phyloP scores from a whole-genome alignment of 1,140 invertebrate species.

The Plutomurus gul region DNA sequence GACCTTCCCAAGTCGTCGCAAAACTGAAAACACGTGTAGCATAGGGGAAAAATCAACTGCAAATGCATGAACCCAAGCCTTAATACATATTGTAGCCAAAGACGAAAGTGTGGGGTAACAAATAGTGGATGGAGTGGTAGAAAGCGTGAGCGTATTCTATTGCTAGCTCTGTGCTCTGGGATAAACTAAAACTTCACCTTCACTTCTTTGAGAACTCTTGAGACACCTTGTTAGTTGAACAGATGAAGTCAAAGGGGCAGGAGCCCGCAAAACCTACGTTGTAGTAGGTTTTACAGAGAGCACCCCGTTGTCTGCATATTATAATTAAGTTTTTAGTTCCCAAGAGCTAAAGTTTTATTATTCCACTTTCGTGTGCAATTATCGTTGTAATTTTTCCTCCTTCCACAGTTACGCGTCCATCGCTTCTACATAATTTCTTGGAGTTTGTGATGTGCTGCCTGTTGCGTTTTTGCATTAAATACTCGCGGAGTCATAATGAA shows the following conservation, averaged over 20 bases:
- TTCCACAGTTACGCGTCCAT: slow-evolving; percentile 1
- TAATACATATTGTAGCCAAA: no score
- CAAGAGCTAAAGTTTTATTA: slow-evolving; percentile 9
- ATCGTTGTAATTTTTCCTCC: neutral
- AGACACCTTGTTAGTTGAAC: slow-evolving; percentile 6
- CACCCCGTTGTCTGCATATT: neutral
- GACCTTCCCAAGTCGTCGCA: no score
- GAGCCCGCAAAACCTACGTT: neutral
- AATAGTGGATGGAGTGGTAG: no score
- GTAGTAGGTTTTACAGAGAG: neutral
- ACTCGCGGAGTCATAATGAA: no score
- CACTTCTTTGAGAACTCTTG: neutral
- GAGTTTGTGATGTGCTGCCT: no score
- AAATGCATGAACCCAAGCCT: no score
- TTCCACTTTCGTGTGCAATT: slow-evolving; percentile 7
- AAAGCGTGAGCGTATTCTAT: no score
- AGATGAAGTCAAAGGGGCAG: slow-evolving; percentile 24
- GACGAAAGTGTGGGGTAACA: no score
- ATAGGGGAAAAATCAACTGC: no score
- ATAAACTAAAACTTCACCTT: slow-evolving; percentile 5
- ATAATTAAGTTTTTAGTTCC: slow-evolving; percentile 1
- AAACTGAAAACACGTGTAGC: no score
- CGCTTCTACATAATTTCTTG: neutral
- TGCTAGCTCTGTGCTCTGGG: neutral
- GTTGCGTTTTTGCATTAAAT: no score